Evolutionary conservation across 2,888 invertebrate genomes (phyloP), one percentile per base, ranked within the genome.

Genomic region (Ferdinandea cuprea): DNA sequence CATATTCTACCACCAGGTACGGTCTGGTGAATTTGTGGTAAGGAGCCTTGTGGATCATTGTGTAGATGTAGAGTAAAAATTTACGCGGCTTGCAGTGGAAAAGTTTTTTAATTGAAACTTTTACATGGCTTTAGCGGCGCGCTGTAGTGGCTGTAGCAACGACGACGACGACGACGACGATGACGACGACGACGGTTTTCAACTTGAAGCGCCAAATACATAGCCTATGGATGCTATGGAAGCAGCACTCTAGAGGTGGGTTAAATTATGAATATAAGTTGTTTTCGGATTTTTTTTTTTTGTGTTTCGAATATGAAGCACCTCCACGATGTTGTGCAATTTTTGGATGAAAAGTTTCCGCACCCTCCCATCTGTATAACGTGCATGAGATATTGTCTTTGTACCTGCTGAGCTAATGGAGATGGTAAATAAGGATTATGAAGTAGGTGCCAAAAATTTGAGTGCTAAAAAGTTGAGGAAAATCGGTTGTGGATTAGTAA

Each of bases 91-190:
- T 63, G 50, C 44, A 30, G 65, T 17, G 30, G n/a, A 71, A 81
- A 76, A 66, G 68, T 81, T 81, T 81, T 81, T 80, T 73, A 81
- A 71, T 81, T 69, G 69, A 81, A 81, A 81, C 80, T 81, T 80
- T 81, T 76, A 32, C 56, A 72, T 46, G 56, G 63, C 71, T 78
- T 72, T n/a, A n/a, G n/a, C n/a, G n/a, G n/a, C n/a, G n/a, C 58
- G 56, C 50, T 56, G 50, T n/a, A n/a, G 48, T 78, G 13, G 50
- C 52, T 30, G 28, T 40, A 30, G 48, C 40, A 48, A 56, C 21
- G 32, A 40, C 13, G 37, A 37, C n/a, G n/a, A n/a, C n/a, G n/a
- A n/a, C n/a, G n/a, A n/a, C n/a, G n/a, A n/a, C n/a, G 25, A 5
- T 25, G 25, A 5, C 3, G 5, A 25, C 5, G 25, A 25, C 25